Evolutionary conservation across 1,140 invertebrate genomes (phyloP).

Genomic region (Lineus longissimus): DNA sequence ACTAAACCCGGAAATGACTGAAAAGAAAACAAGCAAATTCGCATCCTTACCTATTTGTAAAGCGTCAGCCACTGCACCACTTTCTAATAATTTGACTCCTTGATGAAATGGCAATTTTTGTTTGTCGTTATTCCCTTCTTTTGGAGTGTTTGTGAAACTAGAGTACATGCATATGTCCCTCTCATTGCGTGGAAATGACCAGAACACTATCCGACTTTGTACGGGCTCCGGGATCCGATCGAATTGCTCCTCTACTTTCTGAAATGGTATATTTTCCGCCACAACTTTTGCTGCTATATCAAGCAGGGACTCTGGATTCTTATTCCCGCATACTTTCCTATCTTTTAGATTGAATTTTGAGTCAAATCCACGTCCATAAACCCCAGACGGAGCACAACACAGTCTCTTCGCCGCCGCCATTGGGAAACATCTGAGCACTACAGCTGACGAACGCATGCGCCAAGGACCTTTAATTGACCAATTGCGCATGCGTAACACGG

Average conservation of each 20-base stretch:
- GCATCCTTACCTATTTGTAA: slow-evolving; percentile 80
- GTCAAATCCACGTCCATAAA: slow-evolving; percentile 24
- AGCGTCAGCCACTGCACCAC: slow-evolving; percentile 74
- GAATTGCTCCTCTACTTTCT: slow-evolving; percentile 79
- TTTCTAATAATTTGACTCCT: slow-evolving; percentile 75
- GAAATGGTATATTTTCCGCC: slow-evolving; percentile 78
- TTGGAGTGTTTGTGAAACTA: slow-evolving; percentile 63
- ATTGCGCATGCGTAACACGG: slow-evolving; percentile 22
- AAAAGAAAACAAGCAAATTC: too few species aligned
- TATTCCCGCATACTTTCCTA: slow-evolving; percentile 37
- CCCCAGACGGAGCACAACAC: slow-evolving; percentile 43
- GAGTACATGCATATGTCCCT: slow-evolving; percentile 85
- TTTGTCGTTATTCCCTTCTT: slow-evolving; percentile 59
- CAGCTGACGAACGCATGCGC: slow-evolving; percentile 27
- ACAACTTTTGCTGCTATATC: slow-evolving; percentile 80
- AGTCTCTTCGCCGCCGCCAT: slow-evolving; percentile 54
- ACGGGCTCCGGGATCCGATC: slow-evolving; percentile 83
- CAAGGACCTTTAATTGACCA: slow-evolving; percentile 18
- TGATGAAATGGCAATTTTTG: slow-evolving; percentile 79
- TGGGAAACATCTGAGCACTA: slow-evolving; percentile 19
- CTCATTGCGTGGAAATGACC: slow-evolving; percentile 82
- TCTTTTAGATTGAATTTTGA: slow-evolving; percentile 25
- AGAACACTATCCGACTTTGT: slow-evolving; percentile 79
- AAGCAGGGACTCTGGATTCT: slow-evolving; percentile 61
- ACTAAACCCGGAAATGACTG: too few species aligned